Evolutionary conservation across 2,113 vertebrate genomes (phyloP).

Genomic region (Urocynchramus pylzowi): DNA sequence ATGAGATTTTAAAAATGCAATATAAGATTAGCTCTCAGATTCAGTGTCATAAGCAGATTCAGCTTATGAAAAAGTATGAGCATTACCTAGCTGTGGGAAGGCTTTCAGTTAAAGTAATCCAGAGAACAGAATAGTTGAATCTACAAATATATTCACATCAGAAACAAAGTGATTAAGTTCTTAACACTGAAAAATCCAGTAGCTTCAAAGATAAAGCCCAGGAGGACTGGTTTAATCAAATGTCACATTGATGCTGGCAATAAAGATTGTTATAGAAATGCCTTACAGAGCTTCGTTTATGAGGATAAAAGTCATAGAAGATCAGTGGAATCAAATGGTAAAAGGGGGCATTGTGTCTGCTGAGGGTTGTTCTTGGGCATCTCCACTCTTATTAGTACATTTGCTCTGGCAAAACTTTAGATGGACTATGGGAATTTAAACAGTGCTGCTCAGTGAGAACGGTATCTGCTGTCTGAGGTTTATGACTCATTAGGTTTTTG

Average conservation of each 20-base stretch:
- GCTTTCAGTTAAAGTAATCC: neutral
- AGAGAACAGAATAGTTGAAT: conserved; percentile 18
- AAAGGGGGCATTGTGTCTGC: neutral
- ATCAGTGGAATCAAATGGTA: neutral
- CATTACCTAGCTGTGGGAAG: neutral
- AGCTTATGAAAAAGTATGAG: neutral
- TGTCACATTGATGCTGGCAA: neutral
- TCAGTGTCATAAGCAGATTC: neutral
- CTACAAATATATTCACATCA: conserved; percentile 19
- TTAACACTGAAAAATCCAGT: conserved; percentile 34
- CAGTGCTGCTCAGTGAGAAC: neutral
- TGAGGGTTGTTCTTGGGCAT: neutral
- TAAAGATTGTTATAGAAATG: neutral
- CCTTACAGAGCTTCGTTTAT: neutral
- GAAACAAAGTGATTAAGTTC: conserved; percentile 55
- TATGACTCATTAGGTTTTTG: neutral
- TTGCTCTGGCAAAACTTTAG: neutral
- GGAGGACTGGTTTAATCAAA: conserved; percentile 52
- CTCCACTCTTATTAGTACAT: neutral
- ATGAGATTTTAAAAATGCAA: neutral
- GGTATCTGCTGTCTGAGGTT: neutral
- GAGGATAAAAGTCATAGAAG: neutral
- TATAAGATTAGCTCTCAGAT: neutral
- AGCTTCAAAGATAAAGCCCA: conserved; percentile 40
- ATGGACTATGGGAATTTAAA: neutral